Percentiles rank a stretch among this genome's conserved stretches.
Conservation (phyloP, 2,888 invertebrate species). For the Drosophila mimetica region DNA sequence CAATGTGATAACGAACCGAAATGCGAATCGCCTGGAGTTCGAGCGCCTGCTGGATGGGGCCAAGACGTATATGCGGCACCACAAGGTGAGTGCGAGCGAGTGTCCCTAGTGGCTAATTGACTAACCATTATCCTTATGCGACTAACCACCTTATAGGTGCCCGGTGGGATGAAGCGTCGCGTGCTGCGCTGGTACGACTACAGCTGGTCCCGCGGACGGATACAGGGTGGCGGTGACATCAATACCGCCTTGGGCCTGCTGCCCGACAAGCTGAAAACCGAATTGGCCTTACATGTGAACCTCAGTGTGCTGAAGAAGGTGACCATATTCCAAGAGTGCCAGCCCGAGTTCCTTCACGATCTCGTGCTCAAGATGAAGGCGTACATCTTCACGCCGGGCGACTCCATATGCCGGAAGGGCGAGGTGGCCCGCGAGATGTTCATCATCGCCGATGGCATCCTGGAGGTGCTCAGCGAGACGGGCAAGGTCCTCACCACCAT, state of each 20-base stretch:
- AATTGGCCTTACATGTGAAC: constrained; percentile 97
- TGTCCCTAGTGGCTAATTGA: neutral
- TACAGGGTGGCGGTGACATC: constrained; percentile 98
- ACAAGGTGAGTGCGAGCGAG: constrained; percentile 87
- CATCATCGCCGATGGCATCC: constrained; percentile 98
- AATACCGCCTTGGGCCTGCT: constrained; percentile 96
- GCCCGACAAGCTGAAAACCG: constrained; percentile 98
- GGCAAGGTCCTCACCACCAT: constrained; percentile 97
- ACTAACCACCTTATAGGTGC: too few relatives aligned
- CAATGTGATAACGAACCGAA: constrained; percentile 98
- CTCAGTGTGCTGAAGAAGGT: constrained; percentile 98
- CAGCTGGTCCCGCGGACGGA: constrained; percentile 97
- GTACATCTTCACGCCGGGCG: constrained; percentile 98
- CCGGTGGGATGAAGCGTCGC: constrained; percentile 97
- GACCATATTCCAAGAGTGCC: constrained; percentile 98
- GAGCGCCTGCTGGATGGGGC: constrained; percentile 97
- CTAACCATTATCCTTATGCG: neutral
- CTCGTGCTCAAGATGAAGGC: constrained; percentile 99
- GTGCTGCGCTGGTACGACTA: constrained; percentile 99
- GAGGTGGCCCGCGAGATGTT: constrained; percentile 99
- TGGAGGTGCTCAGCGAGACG: constrained; percentile 97
- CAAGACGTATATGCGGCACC: constrained; percentile 98
- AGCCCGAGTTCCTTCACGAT: constrained; percentile 98
- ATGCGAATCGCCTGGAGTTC: constrained; percentile 97
- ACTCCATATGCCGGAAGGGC: constrained; percentile 97